Conservation (phyloP, 2,113 vertebrate species). For the Acrocephalus kingi region DNA sequence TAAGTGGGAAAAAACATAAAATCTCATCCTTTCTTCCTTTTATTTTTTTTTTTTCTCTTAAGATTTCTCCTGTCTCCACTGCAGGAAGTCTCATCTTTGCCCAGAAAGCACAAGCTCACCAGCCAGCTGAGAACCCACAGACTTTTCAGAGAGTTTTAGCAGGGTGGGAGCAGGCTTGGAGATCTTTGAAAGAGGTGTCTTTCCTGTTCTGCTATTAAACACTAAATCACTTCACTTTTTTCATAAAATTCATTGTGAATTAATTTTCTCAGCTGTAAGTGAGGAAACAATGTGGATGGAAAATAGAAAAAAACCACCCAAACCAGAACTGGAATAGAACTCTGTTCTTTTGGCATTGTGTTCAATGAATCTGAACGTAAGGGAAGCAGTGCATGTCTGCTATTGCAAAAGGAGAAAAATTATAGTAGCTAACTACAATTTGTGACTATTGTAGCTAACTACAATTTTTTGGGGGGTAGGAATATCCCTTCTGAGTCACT, state of each 20-base stretch:
- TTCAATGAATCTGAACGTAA: neutral
- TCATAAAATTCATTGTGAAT: neutral
- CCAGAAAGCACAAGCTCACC: neutral
- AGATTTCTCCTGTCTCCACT: neutral
- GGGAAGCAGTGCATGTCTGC: neutral
- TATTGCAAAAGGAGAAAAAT: neutral
- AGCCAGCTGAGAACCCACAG: neutral
- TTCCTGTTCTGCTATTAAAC: neutral
- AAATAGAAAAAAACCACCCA: neutral
- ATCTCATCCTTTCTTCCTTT: neutral
- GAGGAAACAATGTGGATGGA: neutral
- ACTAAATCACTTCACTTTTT: neutral
- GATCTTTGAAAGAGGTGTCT: neutral
- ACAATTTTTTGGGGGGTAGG: neutral
- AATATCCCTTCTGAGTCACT: neutral
- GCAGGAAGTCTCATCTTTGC: neutral
- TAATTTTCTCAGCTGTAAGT: neutral
- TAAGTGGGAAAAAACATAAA: neutral
- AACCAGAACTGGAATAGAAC: neutral
- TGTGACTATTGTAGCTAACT: neutral
- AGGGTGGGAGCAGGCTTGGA: neutral
- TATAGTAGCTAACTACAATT: neutral
- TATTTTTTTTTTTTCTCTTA: neutral
- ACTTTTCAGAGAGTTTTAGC: neutral
- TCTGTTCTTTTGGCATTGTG: neutral